phyloP scores from a whole-genome alignment of 2,888 invertebrate species.

The Neocrepidodera transversa region DNA sequence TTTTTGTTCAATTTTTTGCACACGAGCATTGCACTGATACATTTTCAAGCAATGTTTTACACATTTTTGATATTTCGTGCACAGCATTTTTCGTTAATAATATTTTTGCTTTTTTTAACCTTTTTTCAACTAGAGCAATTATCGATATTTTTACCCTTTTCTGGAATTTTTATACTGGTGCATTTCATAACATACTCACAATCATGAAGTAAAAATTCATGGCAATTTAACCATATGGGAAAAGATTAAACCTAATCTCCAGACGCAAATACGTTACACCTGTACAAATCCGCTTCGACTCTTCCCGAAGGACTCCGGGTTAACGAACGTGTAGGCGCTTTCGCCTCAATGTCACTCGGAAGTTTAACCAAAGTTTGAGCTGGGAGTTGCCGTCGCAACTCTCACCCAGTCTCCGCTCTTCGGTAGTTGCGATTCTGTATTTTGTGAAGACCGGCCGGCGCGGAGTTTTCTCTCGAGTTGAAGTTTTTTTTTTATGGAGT shows the following conservation, averaged over 20 bases:
- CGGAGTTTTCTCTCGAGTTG: neutral
- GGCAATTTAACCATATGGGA: neutral
- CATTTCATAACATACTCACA: too few species aligned
- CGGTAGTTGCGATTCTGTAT: neutral
- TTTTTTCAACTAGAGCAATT: too few species aligned
- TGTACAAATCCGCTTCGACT: slow-evolving; percentile 7
- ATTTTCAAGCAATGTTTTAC: too few species aligned
- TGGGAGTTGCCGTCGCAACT: slow-evolving; percentile 16
- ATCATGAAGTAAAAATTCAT: too few species aligned
- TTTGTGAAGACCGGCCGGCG: neutral
- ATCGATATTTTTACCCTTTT: too few species aligned
- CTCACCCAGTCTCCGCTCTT: neutral
- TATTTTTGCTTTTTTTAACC: too few species aligned
- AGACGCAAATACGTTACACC: slow-evolving; percentile 16
- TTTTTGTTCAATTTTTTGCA: too few species aligned
- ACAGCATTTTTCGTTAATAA: too few species aligned
- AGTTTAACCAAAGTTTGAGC: slow-evolving; percentile 30
- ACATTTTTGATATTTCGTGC: too few species aligned
- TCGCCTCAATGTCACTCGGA: slow-evolving; percentile 33
- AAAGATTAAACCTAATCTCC: slow-evolving; percentile 1
- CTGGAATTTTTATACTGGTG: too few species aligned
- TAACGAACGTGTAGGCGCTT: slow-evolving; percentile 32
- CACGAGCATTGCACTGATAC: too few species aligned
- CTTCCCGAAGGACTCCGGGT: slow-evolving; percentile 35
- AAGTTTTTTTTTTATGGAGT: neutral